Percentiles rank a stretch among this genome's conserved stretches.
phyloP scores from a whole-genome alignment of 2,113 vertebrate genomes.

The Eublepharis macularius region DNA sequence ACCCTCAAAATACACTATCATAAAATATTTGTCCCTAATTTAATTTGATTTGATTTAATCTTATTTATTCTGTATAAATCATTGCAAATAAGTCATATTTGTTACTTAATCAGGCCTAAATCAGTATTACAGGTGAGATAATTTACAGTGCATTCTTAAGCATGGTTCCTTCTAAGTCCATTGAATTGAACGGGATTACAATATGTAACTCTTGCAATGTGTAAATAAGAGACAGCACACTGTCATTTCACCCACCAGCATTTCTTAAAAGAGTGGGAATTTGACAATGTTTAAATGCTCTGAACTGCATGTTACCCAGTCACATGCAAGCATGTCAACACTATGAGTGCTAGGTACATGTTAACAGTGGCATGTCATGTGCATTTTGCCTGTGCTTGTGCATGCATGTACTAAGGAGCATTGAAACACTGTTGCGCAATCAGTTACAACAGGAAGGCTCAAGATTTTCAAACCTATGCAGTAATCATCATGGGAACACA shows the following conservation, averaged over 20 bases:
- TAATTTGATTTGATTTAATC: neutral
- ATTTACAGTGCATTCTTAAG: too few relatives aligned
- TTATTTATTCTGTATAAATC: neutral
- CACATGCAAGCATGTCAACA: neutral
- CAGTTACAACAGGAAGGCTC: too few relatives aligned
- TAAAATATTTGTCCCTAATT: conserved; percentile 8
- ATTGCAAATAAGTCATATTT: conserved; percentile 27
- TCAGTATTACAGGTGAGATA: too few relatives aligned
- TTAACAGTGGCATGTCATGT: neutral
- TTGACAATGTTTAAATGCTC: neutral
- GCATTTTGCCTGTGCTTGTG: too few relatives aligned
- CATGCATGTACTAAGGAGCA: too few relatives aligned
- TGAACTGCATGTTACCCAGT: neutral
- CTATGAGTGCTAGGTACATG: neutral
- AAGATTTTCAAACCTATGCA: too few relatives aligned
- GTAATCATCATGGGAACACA: too few relatives aligned
- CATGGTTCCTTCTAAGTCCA: too few relatives aligned
- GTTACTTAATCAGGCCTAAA: neutral
- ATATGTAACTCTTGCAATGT: neutral
- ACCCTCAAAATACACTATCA: neutral
- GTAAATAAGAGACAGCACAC: neutral
- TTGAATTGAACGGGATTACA: too few relatives aligned
- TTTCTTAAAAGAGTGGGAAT: neutral
- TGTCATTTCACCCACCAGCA: neutral
- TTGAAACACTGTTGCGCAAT: too few relatives aligned